Evolutionary conservation across 2,888 invertebrate species (phyloP).

Genomic region (Antheraea assamensis): DNA sequence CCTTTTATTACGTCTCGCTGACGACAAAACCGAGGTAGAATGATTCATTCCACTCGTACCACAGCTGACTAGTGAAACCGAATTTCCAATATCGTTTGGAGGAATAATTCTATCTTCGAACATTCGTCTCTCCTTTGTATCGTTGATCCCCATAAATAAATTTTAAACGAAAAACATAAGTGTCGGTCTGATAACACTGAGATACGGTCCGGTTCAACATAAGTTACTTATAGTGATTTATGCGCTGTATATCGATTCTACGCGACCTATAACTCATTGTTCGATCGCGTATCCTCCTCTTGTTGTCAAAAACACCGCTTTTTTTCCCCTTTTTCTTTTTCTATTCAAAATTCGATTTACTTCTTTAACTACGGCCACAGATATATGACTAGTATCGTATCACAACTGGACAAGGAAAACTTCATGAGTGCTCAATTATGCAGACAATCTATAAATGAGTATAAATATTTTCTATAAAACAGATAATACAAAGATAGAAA

Average conservation of each 20-base stretch:
- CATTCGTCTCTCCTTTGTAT: conserved; percentile 13
- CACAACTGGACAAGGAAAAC: not conserved
- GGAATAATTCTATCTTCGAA: not conserved
- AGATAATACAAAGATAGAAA: no score
- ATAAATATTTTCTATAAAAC: no score
- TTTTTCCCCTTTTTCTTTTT: conserved; percentile 27
- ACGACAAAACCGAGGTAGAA: not conserved
- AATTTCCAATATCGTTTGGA: not conserved
- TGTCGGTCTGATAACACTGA: conserved; percentile 19
- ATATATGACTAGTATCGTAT: not conserved
- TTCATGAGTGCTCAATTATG: no score
- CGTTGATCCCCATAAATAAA: conserved; percentile 20
- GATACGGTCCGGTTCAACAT: conserved; percentile 16
- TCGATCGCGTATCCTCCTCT: conserved; percentile 37
- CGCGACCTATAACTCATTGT: conserved; percentile 39
- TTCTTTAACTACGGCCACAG: not conserved
- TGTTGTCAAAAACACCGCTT: conserved; percentile 36
- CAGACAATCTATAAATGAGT: not conserved
- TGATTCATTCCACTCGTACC: not conserved
- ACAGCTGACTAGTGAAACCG: not conserved
- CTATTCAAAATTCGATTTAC: conserved; percentile 17
- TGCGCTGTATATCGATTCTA: conserved; percentile 32
- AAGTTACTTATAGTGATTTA: conserved; percentile 35
- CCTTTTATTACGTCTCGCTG: no score
- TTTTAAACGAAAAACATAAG: conserved; percentile 13